These are phyloP conservation scores for Ernsta delagoae DNA, from an alignment of 2,888 invertebrate genomes.

Conservation along the genomic window DNA sequence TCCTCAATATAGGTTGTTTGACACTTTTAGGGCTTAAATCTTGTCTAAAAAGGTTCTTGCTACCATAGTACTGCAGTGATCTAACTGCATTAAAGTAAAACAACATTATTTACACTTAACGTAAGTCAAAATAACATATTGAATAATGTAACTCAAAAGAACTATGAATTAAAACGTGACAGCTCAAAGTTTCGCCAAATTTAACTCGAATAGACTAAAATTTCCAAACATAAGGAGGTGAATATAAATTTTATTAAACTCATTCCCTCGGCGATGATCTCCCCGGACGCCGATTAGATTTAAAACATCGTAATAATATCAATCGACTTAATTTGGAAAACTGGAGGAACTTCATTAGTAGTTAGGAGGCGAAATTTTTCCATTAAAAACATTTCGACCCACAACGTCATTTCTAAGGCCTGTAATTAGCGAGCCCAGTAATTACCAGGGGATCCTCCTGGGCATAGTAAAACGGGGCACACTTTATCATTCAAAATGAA, in stretches of 20 bases:
- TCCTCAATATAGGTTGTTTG: no score
- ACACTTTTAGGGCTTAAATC: no score
- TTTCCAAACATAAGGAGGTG: not conserved
- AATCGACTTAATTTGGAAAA: constrained; percentile 34
- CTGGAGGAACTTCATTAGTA: constrained; percentile 33
- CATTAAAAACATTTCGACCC: constrained; percentile 35
- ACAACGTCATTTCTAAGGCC: constrained; percentile 32
- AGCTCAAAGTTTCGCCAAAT: no score
- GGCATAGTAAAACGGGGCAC: constrained; percentile 29
- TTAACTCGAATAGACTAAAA: not conserved
- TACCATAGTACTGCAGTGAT: no score
- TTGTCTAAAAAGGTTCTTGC: no score
- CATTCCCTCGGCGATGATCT: not conserved
- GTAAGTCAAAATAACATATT: no score
- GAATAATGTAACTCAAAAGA: no score
- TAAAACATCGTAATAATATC: constrained; percentile 37
- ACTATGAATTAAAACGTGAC: no score
- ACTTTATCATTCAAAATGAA: constrained; percentile 37
- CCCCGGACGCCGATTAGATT: constrained; percentile 25
- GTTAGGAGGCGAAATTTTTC: constrained; percentile 36
- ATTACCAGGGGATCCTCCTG: constrained; percentile 31
- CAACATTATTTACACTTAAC: no score
- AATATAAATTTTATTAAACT: not conserved
- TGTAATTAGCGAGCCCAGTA: constrained; percentile 32
- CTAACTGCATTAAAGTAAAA: no score